A percentile compares a stretch with the other conserved stretches of the same genome.
Conservation (phyloP, 1,140 invertebrate genomes). For the Drosophila guanche region DNA sequence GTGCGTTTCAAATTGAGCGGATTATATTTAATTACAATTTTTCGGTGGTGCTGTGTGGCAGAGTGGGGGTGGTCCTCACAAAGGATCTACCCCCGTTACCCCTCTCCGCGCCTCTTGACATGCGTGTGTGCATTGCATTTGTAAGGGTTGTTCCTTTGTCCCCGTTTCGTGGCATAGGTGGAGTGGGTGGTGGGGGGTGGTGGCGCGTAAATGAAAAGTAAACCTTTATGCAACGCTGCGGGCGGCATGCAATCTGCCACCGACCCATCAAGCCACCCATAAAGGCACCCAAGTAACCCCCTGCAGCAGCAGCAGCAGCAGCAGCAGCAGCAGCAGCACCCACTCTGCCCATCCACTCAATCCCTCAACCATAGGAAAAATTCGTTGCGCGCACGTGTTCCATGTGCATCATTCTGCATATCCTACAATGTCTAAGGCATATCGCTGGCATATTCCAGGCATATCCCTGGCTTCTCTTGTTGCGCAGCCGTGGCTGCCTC, state of each 20-base stretch:
- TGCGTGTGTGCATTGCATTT: slow-evolving; percentile 52
- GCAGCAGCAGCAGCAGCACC: slow-evolving; percentile 2
- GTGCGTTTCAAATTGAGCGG: slow-evolving; percentile 83
- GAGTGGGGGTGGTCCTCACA: slow-evolving; percentile 5
- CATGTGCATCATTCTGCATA: slow-evolving; percentile 29
- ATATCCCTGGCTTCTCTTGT: slow-evolving; percentile 44
- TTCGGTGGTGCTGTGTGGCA: slow-evolving; percentile 39
- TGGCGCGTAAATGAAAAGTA: slow-evolving; percentile 70
- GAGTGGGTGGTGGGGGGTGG: not conserved
- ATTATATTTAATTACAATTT: slow-evolving; percentile 83
- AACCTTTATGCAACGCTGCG: slow-evolving; percentile 74
- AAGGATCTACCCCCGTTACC: slow-evolving; percentile 15
- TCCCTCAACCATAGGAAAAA: slow-evolving; percentile 28
- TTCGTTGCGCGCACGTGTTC: slow-evolving; percentile 75
- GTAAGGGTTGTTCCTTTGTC: slow-evolving; percentile 74
- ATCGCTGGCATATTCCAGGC: not conserved
- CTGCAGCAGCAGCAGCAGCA: not conserved
- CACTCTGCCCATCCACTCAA: not conserved
- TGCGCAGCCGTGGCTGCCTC: slow-evolving; percentile 34
- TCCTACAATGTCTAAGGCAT: not conserved
- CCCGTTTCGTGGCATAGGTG: slow-evolving; percentile 13
- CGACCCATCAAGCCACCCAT: slow-evolving; percentile 11
- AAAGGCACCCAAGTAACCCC: slow-evolving; percentile 2
- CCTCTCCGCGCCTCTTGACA: not conserved
- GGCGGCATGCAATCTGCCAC: slow-evolving; percentile 63